Evolutionary conservation across 2,797 vertebrate genomes (phyloP), one percentile per base, ranked within the genome.

Genomic region (Acropternis orthonyx): DNA sequence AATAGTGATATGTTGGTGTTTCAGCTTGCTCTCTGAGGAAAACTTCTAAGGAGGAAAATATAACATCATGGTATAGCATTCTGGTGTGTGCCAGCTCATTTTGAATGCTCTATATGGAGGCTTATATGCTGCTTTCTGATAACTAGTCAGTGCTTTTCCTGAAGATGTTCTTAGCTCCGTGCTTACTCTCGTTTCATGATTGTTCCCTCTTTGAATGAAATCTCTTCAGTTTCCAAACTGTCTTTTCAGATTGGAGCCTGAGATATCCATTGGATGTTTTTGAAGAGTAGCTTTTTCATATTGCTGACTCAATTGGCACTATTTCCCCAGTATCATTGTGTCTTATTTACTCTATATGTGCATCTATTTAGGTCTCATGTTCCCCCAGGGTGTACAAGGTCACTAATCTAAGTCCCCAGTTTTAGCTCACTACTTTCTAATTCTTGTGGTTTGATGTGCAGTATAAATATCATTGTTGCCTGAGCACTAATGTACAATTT

Each of bases 321-420:
- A 24, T 88, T 91, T 49, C 62, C 59, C 17, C 24, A 10, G 34
- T 65, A 51, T 54, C 72, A 7, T 13, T 78, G 36, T 73, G 28
- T 88, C 46, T 75, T 95, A 37, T 68, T 95, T 91, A 62, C 54
- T 88, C 84, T 34, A 56, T 65, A 62, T 63, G 62, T 90, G 88
- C 89, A 88, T 93, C 88, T 96, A 6, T 86, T 96, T 88, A 84
- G 82, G 62, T 58, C 66, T 93, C 2, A 0, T 81, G n/a, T 59
- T 88, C 80, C 89, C 95, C 90, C 28, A 26, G 93, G 92, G 63
- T 55, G 17, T 34, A 26, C 48, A 19, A 16, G 76, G 75, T 74
- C 69, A 37, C 76, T 83, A 46, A 80, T 77, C 61, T 20, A 4
- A 54, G 30, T 14, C 48, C 48, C 94, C 43, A 48, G 36, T 81